Evolutionary conservation across 2,113 vertebrate genomes (phyloP).

Genomic region (Anoplopoma fimbria): DNA sequence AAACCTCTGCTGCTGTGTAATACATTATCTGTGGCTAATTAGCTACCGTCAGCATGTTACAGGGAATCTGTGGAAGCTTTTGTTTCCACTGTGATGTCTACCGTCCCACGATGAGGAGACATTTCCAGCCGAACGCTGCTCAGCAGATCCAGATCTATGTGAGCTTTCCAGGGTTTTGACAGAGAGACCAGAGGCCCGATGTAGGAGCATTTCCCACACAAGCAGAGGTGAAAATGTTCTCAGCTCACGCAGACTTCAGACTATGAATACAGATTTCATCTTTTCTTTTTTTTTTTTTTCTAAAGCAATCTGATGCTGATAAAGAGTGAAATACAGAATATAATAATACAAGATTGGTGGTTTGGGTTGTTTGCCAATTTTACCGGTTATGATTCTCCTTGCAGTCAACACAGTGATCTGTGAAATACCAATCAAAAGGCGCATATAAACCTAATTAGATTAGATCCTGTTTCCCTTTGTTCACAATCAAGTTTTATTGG

Average conservation of each 20-base stretch:
- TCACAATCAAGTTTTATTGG: neutral
- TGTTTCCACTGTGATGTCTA: neutral
- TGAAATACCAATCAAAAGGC: neutral
- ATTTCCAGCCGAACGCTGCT: neutral
- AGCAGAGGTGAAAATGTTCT: too few species aligned
- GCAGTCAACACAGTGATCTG: too few species aligned
- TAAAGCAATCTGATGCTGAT: neutral
- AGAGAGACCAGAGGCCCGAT: too few species aligned
- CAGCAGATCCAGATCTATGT: neutral
- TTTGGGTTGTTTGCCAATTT: neutral
- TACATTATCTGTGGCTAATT: neutral
- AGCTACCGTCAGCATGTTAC: neutral
- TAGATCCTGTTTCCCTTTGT: neutral
- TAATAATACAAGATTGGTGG: neutral
- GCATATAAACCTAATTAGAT: neutral
- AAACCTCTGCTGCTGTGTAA: neutral
- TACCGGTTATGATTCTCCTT: neutral
- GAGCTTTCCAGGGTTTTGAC: too few species aligned
- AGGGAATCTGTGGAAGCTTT: neutral
- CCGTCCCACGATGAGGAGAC: too few species aligned
- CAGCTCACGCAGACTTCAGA: neutral
- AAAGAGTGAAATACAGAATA: neutral
- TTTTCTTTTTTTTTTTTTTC: neutral
- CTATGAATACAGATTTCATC: neutral
- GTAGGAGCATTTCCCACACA: neutral